Evolutionary conservation across 2,797 vertebrate genomes (phyloP), one percentile per base, ranked within the genome.

Genomic region (Oreochromis grahami): DNA sequence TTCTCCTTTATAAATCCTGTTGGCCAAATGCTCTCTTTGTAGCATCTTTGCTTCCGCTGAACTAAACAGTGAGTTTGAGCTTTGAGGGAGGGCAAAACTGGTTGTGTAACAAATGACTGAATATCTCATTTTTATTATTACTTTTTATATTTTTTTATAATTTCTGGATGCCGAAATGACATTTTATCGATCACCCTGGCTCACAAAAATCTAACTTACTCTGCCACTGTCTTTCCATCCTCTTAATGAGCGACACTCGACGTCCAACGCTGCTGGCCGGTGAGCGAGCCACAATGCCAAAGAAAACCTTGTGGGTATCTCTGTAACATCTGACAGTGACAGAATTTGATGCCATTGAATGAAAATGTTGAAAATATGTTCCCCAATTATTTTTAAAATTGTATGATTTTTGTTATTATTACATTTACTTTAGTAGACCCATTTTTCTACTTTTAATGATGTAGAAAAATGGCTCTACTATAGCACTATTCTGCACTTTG

Each of bases 1-100:
- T 70, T 26, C 65, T 17, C 6, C 0, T 45, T 45, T 0, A 7
- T 17, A 45, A 21, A 45, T 12, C 41, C 14, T 29, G 68, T 70
- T 45, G 38, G 38, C 1, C 38, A 1, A 26, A 70, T 4, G 38
- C 0, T 0, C 65, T 26, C 41, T 17, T 12, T 29, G 6, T 26
- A 10, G 10, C 24, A 29, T 45, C 21, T 70, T 17, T 17, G 41
- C 65, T 70, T 14, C 8, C 17, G 8, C 14, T 70, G 65, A 70
- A 45, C 65, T 45, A 70, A 70, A 26, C 14, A 32, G 68, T 29
- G 68, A 48, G 43, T 29, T 48, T 29, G 68, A 3, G 43, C 0
- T 48, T 72, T 48, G 9, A 19, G 24, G 2, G 65, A 45, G 2
- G 0, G 1, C 8, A 15, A 29, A 43, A 70, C 1, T 70, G 3